A percentile compares a stretch with the other conserved stretches of the same genome.
Evolutionary conservation across 2,113 vertebrate genomes (phyloP).

Genomic region (Sorex fumeus): DNA sequence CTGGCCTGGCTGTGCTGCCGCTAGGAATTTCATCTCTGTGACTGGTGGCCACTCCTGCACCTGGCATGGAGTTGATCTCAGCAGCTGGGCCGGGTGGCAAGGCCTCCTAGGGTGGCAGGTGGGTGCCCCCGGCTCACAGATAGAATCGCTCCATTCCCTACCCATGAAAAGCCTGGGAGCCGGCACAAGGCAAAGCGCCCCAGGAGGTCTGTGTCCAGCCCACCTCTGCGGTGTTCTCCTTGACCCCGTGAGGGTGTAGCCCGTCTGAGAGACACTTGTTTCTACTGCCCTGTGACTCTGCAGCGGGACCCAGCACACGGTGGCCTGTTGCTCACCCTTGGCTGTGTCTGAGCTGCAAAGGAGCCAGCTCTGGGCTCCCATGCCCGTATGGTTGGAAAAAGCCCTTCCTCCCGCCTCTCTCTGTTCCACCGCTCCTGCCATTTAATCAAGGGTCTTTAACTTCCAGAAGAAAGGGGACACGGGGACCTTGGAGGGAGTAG

Average conservation of each 20-base stretch:
- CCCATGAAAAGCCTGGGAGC: background rate
- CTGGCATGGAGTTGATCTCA: background rate
- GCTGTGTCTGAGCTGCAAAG: background rate
- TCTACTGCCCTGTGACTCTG: background rate
- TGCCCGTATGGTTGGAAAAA: background rate
- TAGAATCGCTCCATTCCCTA: fast-evolving
- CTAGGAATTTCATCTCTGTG: conserved; percentile 23
- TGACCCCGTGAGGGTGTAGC: background rate
- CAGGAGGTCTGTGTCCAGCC: background rate
- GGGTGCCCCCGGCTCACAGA: background rate
- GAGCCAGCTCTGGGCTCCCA: background rate
- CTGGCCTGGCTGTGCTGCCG: background rate
- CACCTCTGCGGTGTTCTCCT: background rate
- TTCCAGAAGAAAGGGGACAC: conserved; percentile 51
- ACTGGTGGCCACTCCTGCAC: background rate
- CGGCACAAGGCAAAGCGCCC: background rate
- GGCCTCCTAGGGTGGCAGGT: background rate
- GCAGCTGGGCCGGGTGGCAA: background rate
- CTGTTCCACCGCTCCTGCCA: conserved; percentile 22
- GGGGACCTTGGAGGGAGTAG: conserved; percentile 68
- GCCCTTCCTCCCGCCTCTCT: background rate
- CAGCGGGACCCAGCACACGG: background rate
- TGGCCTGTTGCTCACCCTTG: fast-evolving
- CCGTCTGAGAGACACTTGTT: conserved; percentile 40
- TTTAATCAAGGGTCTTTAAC: conserved; percentile 71